Percentiles rank a stretch among this genome's conserved stretches.
Evolutionary conservation across 2,888 invertebrate genomes (phyloP).

Genomic region (Zele albiditarsus): DNA sequence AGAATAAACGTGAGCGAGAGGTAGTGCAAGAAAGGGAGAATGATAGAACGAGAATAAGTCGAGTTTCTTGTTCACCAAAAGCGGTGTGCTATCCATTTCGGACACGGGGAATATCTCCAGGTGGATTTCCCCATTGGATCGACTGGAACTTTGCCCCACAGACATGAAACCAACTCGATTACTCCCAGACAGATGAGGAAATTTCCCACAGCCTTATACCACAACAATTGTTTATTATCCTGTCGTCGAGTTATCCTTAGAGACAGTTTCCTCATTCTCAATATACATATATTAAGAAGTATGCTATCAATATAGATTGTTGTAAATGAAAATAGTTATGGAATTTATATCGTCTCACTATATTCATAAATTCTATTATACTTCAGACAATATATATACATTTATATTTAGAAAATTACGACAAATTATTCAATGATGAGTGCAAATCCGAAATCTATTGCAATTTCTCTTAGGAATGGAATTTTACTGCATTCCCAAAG

Average conservation of each 20-base stretch:
- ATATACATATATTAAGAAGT: not conserved
- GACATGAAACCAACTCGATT: slow-evolving; percentile 33
- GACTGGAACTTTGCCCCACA: slow-evolving; percentile 20
- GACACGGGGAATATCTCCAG: slow-evolving; percentile 26
- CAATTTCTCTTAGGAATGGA: slow-evolving; percentile 51
- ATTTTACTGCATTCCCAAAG: slow-evolving; percentile 15
- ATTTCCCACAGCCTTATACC: slow-evolving; percentile 14
- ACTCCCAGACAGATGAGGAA: slow-evolving; percentile 34
- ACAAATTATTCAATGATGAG: not conserved
- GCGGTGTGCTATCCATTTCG: slow-evolving; percentile 30
- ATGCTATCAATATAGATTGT: not conserved
- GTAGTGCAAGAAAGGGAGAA: not conserved
- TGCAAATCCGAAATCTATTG: slow-evolving; percentile 56
- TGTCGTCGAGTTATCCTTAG: slow-evolving; percentile 19
- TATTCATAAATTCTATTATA: too few relatives aligned
- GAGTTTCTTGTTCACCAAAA: slow-evolving; percentile 35
- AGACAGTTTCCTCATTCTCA: not conserved
- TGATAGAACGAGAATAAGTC: slow-evolving; percentile 31
- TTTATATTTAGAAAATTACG: too few relatives aligned
- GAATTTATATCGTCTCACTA: too few relatives aligned
- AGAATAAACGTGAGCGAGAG: not conserved
- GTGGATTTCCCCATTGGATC: slow-evolving; percentile 40
- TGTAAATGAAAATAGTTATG: too few relatives aligned
- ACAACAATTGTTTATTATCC: slow-evolving; percentile 28
- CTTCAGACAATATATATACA: too few relatives aligned